Percentiles rank a stretch among this genome's conserved stretches.
Conservation (phyloP, 1,140 invertebrate genomes). For the Anthonomus grandis region DNA sequence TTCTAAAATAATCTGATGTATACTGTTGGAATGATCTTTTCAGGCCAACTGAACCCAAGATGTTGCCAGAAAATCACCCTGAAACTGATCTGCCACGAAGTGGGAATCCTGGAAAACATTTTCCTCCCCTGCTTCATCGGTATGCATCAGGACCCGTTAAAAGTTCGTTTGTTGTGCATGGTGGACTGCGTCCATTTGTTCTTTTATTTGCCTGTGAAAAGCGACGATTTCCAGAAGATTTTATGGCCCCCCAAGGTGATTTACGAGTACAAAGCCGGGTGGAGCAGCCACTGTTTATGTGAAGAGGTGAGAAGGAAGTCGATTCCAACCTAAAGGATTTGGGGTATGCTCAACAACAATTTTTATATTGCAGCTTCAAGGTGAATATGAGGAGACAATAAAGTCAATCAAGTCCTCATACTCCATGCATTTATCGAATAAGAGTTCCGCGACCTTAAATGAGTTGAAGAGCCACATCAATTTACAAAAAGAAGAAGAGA, state of each 20-base stretch:
- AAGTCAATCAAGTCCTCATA: conserved; percentile 1
- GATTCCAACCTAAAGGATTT: no score
- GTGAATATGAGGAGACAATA: conserved; percentile 7
- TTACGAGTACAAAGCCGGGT: conserved; percentile 19
- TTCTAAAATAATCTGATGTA: no score
- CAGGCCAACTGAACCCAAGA: conserved; percentile 12
- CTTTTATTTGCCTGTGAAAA: conserved; percentile 32
- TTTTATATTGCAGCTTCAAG: no score
- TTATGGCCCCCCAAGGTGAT: conserved; percentile 36
- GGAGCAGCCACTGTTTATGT: conserved; percentile 18
- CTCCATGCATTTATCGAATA: not conserved
- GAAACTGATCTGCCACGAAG: conserved; percentile 24
- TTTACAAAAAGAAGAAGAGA: not conserved
- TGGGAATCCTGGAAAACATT: conserved; percentile 36
- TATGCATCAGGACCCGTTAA: conserved; percentile 19
- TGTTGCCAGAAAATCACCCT: conserved; percentile 24
- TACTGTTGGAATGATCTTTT: no score
- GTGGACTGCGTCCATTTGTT: conserved; percentile 32
- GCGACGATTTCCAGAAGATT: conserved; percentile 21
- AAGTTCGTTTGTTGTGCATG: conserved; percentile 31
- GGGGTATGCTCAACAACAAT: no score
- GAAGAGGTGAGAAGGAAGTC: conserved; percentile 21
- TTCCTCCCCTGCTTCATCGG: conserved; percentile 37
- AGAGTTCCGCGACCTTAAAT: conserved; percentile 2
- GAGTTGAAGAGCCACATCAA: not conserved